Percentiles rank a stretch among this genome's conserved stretches.
phyloP scores from a whole-genome alignment of 2,797 vertebrate genomes.

The Adrianichthys oophorus region DNA sequence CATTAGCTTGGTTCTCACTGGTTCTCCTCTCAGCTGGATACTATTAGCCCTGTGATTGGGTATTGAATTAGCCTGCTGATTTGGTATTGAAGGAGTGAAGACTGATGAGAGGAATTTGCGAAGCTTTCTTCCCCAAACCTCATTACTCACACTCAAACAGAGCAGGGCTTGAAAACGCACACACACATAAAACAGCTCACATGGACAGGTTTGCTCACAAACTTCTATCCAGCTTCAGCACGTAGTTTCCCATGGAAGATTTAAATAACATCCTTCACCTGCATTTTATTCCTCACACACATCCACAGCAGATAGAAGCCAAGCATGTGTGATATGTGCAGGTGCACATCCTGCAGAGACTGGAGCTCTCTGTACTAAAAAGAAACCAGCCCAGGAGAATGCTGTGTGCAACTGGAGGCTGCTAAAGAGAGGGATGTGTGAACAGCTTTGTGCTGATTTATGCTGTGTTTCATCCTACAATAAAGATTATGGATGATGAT shows the following conservation, averaged over 20 bases:
- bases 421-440: constrained; percentile 66
- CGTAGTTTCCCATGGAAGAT: constrained; percentile 27
- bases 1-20: constrained; percentile 58
- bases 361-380: constrained; percentile 42
- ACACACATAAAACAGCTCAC: constrained; percentile 14
- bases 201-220: constrained; percentile 14
- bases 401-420: constrained; percentile 51
- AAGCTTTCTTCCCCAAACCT: constrained; percentile 74
- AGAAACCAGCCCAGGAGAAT: constrained; percentile 63
- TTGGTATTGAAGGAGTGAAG: constrained; percentile 75
- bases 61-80: constrained; percentile 77
- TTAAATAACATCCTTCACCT: constrained; percentile 34
- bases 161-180: constrained; percentile 33
- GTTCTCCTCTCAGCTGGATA: constrained; percentile 54
- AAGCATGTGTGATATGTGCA: constrained; percentile 30
- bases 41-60: constrained; percentile 75
- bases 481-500: constrained; percentile 80
- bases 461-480: constrained; percentile 77
- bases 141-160: constrained; percentile 74
- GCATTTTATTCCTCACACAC: constrained; percentile 23
- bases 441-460: constrained; percentile 75
- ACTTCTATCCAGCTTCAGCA: constrained; percentile 31
- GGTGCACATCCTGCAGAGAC: constrained; percentile 35
- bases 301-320: constrained; percentile 28
- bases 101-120: constrained; percentile 76